A percentile compares a stretch with the other conserved stretches of the same genome.
Evolutionary conservation across 2,797 vertebrate genomes (phyloP).

Genomic region (Chaetophractus vellerosus): DNA sequence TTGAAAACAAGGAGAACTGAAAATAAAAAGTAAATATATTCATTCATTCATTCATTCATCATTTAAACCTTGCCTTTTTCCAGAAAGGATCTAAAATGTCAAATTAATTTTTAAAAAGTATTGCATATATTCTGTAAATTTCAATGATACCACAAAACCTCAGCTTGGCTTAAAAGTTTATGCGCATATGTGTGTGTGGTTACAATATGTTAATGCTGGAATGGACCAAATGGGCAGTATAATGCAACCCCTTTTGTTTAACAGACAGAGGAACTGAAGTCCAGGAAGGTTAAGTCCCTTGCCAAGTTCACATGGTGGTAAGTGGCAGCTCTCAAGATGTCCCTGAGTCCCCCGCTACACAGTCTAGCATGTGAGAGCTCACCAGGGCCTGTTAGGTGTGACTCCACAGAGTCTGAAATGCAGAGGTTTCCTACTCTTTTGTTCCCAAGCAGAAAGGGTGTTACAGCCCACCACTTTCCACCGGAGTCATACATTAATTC

Average conservation of each 20-base stretch:
- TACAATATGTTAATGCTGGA: background rate
- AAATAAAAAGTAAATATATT: slow-evolving; percentile 12
- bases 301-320: background rate
- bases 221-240: background rate
- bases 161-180: background rate
- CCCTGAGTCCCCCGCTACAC: background rate
- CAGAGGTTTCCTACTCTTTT: background rate
- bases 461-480: background rate
- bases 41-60: background rate
- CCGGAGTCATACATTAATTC: background rate
- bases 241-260: background rate
- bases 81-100: background rate
- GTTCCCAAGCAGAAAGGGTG: background rate
- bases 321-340: background rate
- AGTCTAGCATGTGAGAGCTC: background rate
- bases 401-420: background rate
- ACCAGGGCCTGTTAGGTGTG: background rate
- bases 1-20: slow-evolving; percentile 68
- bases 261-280: background rate
- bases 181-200: background rate
- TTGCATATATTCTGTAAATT: background rate
- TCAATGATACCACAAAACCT: background rate
- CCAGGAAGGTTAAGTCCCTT: background rate
- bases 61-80: slow-evolving; percentile 40
- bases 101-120: background rate